phyloP scores from a whole-genome alignment of 2,113 vertebrate genomes.

The Phycodurus eques region DNA sequence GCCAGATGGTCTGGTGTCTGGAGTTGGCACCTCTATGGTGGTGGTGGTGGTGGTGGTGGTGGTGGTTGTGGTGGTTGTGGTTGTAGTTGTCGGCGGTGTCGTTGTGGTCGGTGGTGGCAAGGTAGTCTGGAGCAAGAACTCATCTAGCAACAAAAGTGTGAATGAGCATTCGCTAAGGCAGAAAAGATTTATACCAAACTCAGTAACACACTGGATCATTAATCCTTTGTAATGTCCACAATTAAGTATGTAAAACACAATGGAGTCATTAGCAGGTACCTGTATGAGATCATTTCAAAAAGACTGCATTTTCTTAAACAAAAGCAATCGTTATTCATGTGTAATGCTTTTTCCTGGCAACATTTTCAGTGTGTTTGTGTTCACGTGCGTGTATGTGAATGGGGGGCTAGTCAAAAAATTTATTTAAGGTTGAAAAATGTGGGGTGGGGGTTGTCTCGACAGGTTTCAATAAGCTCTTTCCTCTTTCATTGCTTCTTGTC shows the following conservation, averaged over 20 bases:
- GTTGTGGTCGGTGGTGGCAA: slow-evolving; percentile 41
- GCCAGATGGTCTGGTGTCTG: slow-evolving; percentile 61
- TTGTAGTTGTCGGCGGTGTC: slow-evolving; percentile 5
- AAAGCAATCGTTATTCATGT: slow-evolving; percentile 25
- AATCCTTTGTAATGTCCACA: slow-evolving; percentile 23
- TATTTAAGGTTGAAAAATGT: slow-evolving; percentile 39
- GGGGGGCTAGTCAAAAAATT: slow-evolving; percentile 5
- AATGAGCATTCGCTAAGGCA: slow-evolving; percentile 30
- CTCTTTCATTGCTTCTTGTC: slow-evolving; percentile 30
- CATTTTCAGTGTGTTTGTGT: slow-evolving; percentile 38
- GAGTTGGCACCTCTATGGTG: slow-evolving; percentile 34
- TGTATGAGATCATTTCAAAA: slow-evolving; percentile 44
- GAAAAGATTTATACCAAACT: slow-evolving; percentile 12
- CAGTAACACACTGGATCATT: slow-evolving; percentile 18
- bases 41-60: slow-evolving; percentile 22
- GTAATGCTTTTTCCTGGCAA: slow-evolving; percentile 36
- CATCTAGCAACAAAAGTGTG: slow-evolving; percentile 59
- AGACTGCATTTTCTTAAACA: slow-evolving; percentile 1
- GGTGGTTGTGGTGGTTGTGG: slow-evolving; percentile 17
- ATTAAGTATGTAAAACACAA: slow-evolving; percentile 24
- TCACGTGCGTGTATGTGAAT: not conserved
- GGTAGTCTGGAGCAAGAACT: slow-evolving; percentile 74
- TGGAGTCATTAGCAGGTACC: slow-evolving; percentile 30
- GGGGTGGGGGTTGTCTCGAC: slow-evolving; percentile 12
- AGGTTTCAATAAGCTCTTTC: slow-evolving; percentile 42